Conservation (phyloP, 2,888 invertebrate species). For the Nebria brevicollis region DNA sequence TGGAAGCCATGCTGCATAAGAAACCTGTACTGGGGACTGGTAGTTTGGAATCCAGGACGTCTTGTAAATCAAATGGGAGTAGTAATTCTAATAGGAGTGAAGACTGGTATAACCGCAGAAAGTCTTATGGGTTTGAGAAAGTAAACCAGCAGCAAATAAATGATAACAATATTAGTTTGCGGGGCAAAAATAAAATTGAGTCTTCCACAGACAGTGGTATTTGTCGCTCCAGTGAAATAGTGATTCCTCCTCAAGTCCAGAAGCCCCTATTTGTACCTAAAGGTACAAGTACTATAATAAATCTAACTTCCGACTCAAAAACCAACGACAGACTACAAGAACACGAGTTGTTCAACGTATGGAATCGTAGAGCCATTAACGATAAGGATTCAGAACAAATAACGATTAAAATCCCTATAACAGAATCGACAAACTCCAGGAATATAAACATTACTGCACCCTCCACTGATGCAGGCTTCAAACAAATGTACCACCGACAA, state of each 20-base stretch:
- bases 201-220: constrained; percentile 84
- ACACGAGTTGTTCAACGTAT: constrained; percentile 49
- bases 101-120: constrained; percentile 79
- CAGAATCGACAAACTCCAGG: background rate
- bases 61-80: constrained; percentile 59
- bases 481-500: constrained; percentile 27
- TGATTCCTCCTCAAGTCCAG: constrained; percentile 59
- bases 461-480: constrained; percentile 51
- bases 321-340: constrained; percentile 49
- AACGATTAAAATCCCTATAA: constrained; percentile 60
- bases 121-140: constrained; percentile 80
- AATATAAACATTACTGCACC: too few species aligned
- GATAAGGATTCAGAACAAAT: constrained; percentile 56
- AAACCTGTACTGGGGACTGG: constrained; percentile 60
- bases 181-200: constrained; percentile 67
- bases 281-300: constrained; percentile 55
- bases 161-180: constrained; percentile 48
- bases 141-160: constrained; percentile 58
- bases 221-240: constrained; percentile 76
- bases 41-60: constrained; percentile 63
- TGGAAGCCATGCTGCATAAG: constrained; percentile 59
- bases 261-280: background rate
- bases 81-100: constrained; percentile 61
- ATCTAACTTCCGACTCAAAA: constrained; percentile 57
- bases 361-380: constrained; percentile 47